Conservation (phyloP, 2,797 vertebrate genomes). For the Platalea minor region DNA sequence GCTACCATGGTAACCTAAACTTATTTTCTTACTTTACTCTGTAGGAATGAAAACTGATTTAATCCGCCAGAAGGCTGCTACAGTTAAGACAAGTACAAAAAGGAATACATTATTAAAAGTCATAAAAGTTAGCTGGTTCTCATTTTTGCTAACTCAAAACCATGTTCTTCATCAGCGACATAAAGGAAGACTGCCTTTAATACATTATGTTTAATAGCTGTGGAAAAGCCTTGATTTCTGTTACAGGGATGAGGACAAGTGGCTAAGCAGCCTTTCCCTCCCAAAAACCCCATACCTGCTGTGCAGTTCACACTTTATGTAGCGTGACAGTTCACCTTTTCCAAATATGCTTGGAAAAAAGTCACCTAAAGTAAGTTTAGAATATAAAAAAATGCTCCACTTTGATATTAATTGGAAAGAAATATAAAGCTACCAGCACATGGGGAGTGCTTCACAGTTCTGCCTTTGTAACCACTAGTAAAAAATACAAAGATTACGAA, state of each 20-base stretch:
- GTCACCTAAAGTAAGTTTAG: neutral
- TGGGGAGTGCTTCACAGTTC: neutral
- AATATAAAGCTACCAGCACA: neutral
- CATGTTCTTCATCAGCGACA: neutral
- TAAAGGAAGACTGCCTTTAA: neutral
- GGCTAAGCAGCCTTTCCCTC: neutral
- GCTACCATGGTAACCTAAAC: constrained; percentile 77
- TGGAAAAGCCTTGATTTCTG: neutral
- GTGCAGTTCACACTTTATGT: neutral
- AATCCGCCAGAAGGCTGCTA: constrained; percentile 16
- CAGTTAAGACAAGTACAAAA: constrained; percentile 5
- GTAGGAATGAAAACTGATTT: constrained; percentile 64
- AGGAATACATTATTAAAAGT: neutral
- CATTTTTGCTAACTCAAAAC: neutral
- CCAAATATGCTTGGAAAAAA: neutral
- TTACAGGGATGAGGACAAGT: neutral
- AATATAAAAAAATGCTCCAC: neutral
- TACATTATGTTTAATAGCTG: neutral
- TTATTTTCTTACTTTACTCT: constrained; percentile 78
- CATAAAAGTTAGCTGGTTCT: neutral
- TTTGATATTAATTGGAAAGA: neutral
- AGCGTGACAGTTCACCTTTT: neutral
- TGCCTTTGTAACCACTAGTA: neutral
- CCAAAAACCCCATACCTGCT: neutral
- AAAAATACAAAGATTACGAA: neutral